A percentile compares a stretch with the other conserved stretches of the same genome.
Conservation (phyloP, 35 echinoderm and acorn worm genomes). For the Amphiura filiformis region DNA sequence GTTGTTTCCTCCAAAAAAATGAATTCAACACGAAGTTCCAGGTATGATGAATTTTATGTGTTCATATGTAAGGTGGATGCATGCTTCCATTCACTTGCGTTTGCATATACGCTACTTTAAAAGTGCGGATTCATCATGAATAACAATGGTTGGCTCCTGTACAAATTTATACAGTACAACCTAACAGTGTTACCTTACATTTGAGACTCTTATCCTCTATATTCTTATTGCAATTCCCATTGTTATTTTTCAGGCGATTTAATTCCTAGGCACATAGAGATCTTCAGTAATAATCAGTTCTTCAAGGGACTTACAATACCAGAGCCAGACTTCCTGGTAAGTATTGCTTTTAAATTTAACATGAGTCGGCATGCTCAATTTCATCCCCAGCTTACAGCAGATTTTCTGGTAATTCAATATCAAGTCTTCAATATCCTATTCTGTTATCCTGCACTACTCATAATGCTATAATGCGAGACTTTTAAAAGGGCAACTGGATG, state of each 20-base stretch:
- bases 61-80: too few species aligned
- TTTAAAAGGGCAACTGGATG: too few species aligned
- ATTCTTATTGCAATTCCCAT: neutral
- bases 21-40: too few species aligned
- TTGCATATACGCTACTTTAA: too few species aligned
- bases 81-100: too few species aligned
- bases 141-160: too few species aligned
- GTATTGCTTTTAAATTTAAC: too few species aligned
- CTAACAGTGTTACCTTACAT: neutral
- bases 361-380: neutral
- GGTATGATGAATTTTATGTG: too few species aligned
- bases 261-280: constrained; percentile 92
- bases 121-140: too few species aligned
- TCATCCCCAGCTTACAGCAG: neutral
- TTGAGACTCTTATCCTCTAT: neutral
- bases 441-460: neutral
- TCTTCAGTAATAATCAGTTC: constrained; percentile 98
- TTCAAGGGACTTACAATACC: constrained; percentile 94
- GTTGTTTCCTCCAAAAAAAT: too few species aligned
- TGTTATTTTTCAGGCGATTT: constrained; percentile 71
- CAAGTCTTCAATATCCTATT: neutral
- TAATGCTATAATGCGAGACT: too few species aligned
- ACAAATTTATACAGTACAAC: neutral
- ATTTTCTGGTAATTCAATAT: neutral
- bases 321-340: constrained; percentile 91